A percentile compares a stretch with the other conserved stretches of the same genome.
These are phyloP conservation scores for Corella eumyota DNA, from an alignment of 23 tunicate genomes.

Conservation along the genomic window DNA sequence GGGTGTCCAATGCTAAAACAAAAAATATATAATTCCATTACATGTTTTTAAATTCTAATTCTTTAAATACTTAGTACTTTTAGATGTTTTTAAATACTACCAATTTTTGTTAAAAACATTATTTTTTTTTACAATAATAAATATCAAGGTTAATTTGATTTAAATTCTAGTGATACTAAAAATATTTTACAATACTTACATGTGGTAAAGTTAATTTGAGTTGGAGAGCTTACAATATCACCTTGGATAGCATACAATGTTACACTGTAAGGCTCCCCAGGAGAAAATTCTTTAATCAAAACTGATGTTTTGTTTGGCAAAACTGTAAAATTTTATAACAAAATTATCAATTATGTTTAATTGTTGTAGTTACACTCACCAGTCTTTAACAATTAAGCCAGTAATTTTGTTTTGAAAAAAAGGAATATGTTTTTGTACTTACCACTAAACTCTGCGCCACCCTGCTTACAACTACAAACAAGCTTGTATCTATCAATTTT, in stretches of 20 bases:
- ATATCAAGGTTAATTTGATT: background rate
- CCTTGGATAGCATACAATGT: constrained; percentile 15
- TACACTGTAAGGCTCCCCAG: constrained; percentile 13
- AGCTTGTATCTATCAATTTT: constrained; percentile 15
- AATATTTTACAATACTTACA: constrained; percentile 2
- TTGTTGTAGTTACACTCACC: background rate
- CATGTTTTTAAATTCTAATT: too few species aligned
- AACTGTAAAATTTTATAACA: constrained; percentile 2
- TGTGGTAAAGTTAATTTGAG: constrained; percentile 16
- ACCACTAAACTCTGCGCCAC: constrained; percentile 28
- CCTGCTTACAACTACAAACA: constrained; percentile 25
- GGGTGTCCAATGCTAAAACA: constrained; percentile 3
- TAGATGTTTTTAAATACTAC: too few species aligned
- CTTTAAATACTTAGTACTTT: too few species aligned
- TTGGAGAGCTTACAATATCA: constrained; percentile 2
- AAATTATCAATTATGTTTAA: too few species aligned
- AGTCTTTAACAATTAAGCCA: background rate
- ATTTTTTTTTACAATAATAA: too few species aligned
- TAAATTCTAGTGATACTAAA: background rate
- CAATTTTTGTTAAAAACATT: too few species aligned
- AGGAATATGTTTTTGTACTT: background rate
- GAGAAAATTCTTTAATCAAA: constrained; percentile 3
- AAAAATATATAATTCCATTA: background rate
- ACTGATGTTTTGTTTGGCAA: constrained; percentile 20
- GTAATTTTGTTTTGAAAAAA: background rate